Percentiles rank a stretch among this genome's conserved stretches.
Conservation (phyloP, 2,888 invertebrate species). For the Hemithea aestivaria region DNA sequence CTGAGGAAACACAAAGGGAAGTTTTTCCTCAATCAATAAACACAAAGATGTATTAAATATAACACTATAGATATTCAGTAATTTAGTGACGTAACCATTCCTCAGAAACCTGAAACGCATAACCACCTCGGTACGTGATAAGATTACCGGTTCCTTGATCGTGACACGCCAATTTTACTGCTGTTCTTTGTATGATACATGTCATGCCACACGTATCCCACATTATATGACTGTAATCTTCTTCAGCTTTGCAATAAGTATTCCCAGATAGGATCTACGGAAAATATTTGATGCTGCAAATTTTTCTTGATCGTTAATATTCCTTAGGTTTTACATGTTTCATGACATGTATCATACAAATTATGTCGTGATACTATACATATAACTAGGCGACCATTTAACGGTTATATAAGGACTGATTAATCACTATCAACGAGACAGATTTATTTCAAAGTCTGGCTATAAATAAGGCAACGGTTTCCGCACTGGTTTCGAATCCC, state of each 20-base stretch:
- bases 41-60: no score
- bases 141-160: slow-evolving; percentile 24
- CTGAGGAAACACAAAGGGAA: slow-evolving; percentile 27
- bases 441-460: slow-evolving; percentile 35
- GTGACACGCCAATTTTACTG: not conserved
- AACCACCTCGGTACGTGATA: slow-evolving; percentile 34
- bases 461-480: slow-evolving; percentile 44
- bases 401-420: no score
- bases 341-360: no score
- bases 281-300: no score
- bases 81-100: slow-evolving; percentile 35
- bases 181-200: slow-evolving; percentile 1
- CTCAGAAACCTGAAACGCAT: slow-evolving; percentile 28
- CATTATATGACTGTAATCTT: no score
- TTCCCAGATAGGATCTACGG: no score
- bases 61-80: slow-evolving; percentile 6
- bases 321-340: no score
- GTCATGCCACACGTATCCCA: no score
- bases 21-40: slow-evolving; percentile 31
- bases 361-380: no score
- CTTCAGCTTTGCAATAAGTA: no score
- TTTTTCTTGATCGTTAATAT: no score
- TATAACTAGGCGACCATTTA: no score
- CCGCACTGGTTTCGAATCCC: slow-evolving; percentile 30
- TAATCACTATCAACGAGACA: slow-evolving; percentile 26